phyloP scores from a whole-genome alignment of 2,113 vertebrate genomes.

The Prochilodus magdalenae region DNA sequence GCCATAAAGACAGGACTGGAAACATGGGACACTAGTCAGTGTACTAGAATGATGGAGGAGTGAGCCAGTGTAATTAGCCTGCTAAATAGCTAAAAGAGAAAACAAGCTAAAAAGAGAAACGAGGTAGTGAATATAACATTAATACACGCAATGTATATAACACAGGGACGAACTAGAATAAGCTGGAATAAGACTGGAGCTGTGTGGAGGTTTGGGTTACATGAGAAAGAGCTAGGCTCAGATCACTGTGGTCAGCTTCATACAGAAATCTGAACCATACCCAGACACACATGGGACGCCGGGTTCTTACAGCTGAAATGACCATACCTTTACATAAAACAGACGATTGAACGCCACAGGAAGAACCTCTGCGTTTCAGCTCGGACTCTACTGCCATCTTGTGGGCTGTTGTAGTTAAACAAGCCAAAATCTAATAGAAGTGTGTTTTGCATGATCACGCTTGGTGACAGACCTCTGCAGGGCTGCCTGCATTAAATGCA shows the following conservation, averaged over 20 bases:
- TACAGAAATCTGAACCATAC: background rate
- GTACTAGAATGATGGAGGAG: too few species aligned
- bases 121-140: background rate
- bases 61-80: too few species aligned
- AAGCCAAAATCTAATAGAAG: background rate
- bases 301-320: background rate
- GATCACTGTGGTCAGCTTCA: background rate
- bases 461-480: background rate
- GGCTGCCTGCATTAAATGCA: background rate
- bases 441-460: background rate
- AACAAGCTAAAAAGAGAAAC: too few species aligned
- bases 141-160: background rate
- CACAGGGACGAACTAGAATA: too few species aligned
- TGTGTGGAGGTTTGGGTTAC: background rate
- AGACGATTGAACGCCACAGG: background rate
- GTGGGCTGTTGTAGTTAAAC: constrained; percentile 35
- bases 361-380: background rate
- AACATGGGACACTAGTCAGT: too few species aligned
- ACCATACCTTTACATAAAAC: background rate
- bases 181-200: background rate
- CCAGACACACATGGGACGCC: background rate
- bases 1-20: too few species aligned
- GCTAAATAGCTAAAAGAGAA: background rate
- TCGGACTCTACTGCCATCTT: constrained; percentile 49
- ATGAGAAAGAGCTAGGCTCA: background rate